A percentile compares a stretch with the other conserved stretches of the same genome.
Evolutionary conservation across 2,797 vertebrate species (phyloP).

Genomic region (Gadopsis marmoratus): DNA sequence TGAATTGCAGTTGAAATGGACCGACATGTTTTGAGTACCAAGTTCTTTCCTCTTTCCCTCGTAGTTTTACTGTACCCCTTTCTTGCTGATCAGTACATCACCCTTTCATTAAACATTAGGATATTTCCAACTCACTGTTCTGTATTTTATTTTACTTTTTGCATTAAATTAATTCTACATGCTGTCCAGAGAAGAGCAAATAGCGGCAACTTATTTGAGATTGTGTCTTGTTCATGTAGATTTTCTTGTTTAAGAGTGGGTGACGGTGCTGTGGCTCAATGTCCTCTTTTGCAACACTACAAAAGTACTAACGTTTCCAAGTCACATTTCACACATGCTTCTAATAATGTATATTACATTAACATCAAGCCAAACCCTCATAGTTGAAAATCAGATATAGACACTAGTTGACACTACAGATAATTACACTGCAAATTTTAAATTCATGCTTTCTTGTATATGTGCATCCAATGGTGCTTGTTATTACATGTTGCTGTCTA

Average conservation of each 20-base stretch:
- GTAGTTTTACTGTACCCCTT: conserved; percentile 88
- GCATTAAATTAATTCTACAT: conserved; percentile 69
- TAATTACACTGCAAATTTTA: conserved; percentile 4
- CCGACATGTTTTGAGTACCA: conserved; percentile 77
- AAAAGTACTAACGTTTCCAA: conserved; percentile 20
- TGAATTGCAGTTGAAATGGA: conserved; percentile 70
- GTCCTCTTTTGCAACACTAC: conserved; percentile 39
- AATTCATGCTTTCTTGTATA: conserved; percentile 8
- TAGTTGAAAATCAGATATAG: conserved; percentile 6
- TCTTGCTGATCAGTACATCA: conserved; percentile 84
- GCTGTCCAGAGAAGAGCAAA: conserved; percentile 63
- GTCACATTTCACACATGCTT: conserved; percentile 31
- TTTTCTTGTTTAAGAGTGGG: conserved; percentile 52
- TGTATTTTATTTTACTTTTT: conserved; percentile 82
- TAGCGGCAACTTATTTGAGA: conserved; percentile 52
- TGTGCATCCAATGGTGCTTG: conserved; percentile 25
- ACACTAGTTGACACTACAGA: conserved; percentile 25
- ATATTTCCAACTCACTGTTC: conserved; percentile 85
- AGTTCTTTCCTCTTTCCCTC: conserved; percentile 72
- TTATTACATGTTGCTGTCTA: conserved; percentile 29
- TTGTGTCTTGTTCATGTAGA: conserved; percentile 58
- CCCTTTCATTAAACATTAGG: conserved; percentile 89
- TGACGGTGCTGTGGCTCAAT: conserved; percentile 26
- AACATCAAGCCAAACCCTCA: conserved; percentile 18
- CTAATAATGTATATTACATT: conserved; percentile 42